Evolutionary conservation across 2,888 invertebrate genomes (phyloP).

Genomic region (Fragum whitleyi): DNA sequence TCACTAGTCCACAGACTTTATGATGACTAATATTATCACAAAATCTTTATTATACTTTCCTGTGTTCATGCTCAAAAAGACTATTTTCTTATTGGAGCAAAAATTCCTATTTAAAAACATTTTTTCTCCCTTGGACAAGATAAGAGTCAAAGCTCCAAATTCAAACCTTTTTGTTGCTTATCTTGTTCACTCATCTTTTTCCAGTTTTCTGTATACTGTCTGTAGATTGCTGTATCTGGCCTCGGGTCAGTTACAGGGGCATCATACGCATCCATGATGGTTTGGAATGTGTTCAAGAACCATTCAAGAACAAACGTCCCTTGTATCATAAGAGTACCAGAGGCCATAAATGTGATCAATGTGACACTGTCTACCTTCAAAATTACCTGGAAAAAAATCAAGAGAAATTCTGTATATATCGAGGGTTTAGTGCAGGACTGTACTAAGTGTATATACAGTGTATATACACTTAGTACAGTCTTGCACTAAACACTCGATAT

Average conservation of each 20-base stretch:
- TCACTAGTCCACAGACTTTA: too few species aligned
- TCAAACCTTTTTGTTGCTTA: slow-evolving; percentile 45
- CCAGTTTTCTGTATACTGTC: slow-evolving; percentile 67
- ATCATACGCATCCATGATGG: slow-evolving; percentile 75
- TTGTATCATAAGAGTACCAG: slow-evolving; percentile 75
- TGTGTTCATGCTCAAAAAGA: too few species aligned
- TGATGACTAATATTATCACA: too few species aligned
- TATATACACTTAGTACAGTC: too few species aligned
- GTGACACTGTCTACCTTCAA: slow-evolving; percentile 76
- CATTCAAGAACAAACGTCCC: slow-evolving; percentile 79
- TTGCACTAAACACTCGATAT: too few species aligned
- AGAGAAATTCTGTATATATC: slow-evolving; percentile 11
- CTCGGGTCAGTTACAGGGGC: slow-evolving; percentile 49
- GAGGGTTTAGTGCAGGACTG: too few species aligned
- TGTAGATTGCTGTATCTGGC: slow-evolving; percentile 52
- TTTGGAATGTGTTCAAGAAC: slow-evolving; percentile 74
- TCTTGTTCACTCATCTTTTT: slow-evolving; percentile 51
- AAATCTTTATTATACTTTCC: too few species aligned
- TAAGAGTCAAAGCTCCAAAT: too few species aligned
- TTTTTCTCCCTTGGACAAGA: too few species aligned
- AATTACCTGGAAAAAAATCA: slow-evolving; percentile 61
- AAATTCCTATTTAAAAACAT: too few species aligned
- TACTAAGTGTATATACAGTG: too few species aligned
- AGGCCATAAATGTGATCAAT: slow-evolving; percentile 74
- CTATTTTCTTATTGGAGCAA: too few species aligned